phyloP scores from a whole-genome alignment of 2,113 vertebrate genomes.

The Genyomyrus donnyi region DNA sequence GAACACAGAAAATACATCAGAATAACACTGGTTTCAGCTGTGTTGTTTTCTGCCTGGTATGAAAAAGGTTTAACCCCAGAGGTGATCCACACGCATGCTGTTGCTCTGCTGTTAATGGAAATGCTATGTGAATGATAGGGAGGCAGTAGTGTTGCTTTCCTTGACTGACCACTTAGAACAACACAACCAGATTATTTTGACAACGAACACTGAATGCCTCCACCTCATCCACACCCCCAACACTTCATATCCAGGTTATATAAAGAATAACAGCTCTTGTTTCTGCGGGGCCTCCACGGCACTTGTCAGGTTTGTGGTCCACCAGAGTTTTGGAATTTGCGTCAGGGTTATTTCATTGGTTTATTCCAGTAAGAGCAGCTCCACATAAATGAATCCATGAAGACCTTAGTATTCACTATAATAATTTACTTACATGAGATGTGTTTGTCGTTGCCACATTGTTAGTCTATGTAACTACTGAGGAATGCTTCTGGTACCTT shows the following conservation, averaged over 20 bases:
- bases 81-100: not conserved
- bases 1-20: constrained; percentile 21
- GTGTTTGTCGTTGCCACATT: not conserved
- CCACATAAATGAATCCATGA: not conserved
- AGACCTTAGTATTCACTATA: not conserved
- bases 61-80: constrained; percentile 5
- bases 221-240: not conserved
- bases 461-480: not conserved
- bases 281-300: not conserved
- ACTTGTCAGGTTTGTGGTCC: not conserved
- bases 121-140: not conserved
- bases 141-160: not conserved
- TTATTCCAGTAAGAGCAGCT: not conserved
- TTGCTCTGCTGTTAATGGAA: not conserved
- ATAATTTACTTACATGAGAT: constrained; percentile 1
- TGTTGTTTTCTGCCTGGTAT: not conserved
- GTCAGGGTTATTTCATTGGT: not conserved
- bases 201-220: not conserved
- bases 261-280: not conserved
- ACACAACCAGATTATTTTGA: not conserved
- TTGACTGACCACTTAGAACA: not conserved
- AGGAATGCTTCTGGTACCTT: not conserved
- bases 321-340: not conserved
- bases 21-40: constrained; percentile 6
- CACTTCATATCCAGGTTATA: not conserved